These are phyloP conservation scores for Chitala chitala DNA, from an alignment of 2,113 vertebrate genomes.

Conservation along the genomic window DNA sequence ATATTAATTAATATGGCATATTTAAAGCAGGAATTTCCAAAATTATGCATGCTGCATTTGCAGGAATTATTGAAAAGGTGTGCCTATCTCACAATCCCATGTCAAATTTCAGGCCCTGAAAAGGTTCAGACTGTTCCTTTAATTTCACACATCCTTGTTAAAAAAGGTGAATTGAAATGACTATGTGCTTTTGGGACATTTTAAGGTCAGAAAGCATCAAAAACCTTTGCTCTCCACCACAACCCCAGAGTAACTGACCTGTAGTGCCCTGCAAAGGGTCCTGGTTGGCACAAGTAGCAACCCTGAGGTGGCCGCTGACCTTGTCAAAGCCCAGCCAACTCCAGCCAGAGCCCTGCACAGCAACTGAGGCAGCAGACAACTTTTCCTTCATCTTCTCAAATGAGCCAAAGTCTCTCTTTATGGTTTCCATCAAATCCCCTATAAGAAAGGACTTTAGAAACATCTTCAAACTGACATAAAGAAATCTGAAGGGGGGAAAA, in stretches of 20 bases:
- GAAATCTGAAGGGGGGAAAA: neutral
- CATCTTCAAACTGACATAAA: neutral
- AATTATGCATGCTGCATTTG: too few relatives aligned
- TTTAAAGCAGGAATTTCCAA: too few relatives aligned
- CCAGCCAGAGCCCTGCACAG: slow-evolving; percentile 96
- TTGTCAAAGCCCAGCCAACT: slow-evolving; percentile 91
- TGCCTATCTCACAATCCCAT: too few relatives aligned
- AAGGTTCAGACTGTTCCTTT: too few relatives aligned
- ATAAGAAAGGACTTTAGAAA: neutral
- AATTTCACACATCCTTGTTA: too few relatives aligned
- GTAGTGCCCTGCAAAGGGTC: slow-evolving; percentile 92
- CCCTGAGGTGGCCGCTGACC: slow-evolving; percentile 69
- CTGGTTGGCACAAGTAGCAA: slow-evolving; percentile 86
- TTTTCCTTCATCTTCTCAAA: slow-evolving; percentile 88
- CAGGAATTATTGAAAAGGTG: too few relatives aligned
- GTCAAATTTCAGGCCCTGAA: too few relatives aligned
- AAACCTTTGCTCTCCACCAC: neutral
- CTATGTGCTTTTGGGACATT: too few relatives aligned
- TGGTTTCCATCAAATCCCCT: slow-evolving; percentile 89
- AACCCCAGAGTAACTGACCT: slow-evolving; percentile 58
- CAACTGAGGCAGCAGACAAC: slow-evolving; percentile 76
- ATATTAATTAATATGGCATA: too few relatives aligned
- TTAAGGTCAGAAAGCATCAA: neutral
- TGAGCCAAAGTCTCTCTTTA: slow-evolving; percentile 90
- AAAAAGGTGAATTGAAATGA: too few relatives aligned